Evolutionary conservation across 2,797 vertebrate genomes (phyloP).

Genomic region (Sebastes nivosus): DNA sequence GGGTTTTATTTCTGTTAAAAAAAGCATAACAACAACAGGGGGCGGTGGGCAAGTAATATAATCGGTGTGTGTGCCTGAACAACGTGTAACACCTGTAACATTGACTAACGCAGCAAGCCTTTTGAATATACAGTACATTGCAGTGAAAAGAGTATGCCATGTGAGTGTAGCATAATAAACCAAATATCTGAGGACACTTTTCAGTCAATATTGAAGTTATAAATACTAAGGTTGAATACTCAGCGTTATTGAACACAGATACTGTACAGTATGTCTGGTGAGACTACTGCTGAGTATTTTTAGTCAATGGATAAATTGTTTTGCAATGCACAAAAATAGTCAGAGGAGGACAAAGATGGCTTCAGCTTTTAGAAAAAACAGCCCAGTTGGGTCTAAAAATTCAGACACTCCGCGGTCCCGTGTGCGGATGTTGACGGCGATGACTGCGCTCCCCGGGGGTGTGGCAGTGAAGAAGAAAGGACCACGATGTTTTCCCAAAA

Average conservation of each 20-base stretch:
- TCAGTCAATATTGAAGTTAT: not conserved
- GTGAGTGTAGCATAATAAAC: not conserved
- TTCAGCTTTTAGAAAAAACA: not conserved
- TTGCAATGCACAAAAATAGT: slow-evolving; percentile 8
- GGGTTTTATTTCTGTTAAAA: too few species aligned
- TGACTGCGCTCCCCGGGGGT: not conserved
- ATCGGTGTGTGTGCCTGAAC: too few species aligned
- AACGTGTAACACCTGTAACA: too few species aligned
- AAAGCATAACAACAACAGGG: too few species aligned
- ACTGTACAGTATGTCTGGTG: not conserved
- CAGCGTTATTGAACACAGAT: not conserved
- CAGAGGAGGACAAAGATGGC: not conserved
- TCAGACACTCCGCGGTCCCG: not conserved
- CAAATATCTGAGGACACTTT: not conserved
- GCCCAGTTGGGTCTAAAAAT: not conserved
- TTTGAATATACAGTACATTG: not conserved
- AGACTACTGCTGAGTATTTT: not conserved
- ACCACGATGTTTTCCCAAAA: slow-evolving; percentile 34
- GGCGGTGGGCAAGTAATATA: too few species aligned
- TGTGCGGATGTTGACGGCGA: slow-evolving; percentile 2
- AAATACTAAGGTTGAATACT: not conserved
- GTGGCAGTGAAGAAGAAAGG: not conserved
- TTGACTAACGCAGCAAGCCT: too few species aligned
- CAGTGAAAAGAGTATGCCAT: not conserved
- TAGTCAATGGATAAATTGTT: not conserved